Percentiles rank a stretch among this genome's conserved stretches.
Conservation (phyloP, 2,888 invertebrate species). For the Melieria crassipennis region DNA sequence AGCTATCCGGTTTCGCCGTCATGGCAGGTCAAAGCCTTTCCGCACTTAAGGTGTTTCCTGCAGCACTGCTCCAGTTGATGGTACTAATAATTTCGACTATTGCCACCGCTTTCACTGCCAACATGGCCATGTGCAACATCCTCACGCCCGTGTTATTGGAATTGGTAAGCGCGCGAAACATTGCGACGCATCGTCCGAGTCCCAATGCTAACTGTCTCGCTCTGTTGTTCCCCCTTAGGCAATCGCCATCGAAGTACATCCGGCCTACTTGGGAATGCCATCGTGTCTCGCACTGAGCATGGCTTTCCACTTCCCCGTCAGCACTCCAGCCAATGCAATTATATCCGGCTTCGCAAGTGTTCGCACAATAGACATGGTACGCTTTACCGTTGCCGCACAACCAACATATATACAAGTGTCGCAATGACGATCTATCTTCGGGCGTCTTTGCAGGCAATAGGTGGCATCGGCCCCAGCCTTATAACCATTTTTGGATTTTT, state of each 20-base stretch:
- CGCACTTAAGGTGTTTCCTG: slow-evolving; percentile 70
- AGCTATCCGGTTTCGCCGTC: slow-evolving; percentile 77
- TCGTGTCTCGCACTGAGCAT: slow-evolving; percentile 86
- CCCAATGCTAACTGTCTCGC: no score
- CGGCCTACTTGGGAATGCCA: slow-evolving; percentile 87
- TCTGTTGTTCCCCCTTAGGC: slow-evolving; percentile 68
- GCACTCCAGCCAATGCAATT: slow-evolving; percentile 94
- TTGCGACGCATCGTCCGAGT: not conserved
- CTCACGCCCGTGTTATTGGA: slow-evolving; percentile 82
- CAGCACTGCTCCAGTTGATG: slow-evolving; percentile 73
- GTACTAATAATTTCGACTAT: slow-evolving; percentile 68
- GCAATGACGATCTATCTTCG: no score
- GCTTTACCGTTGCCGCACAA: not conserved
- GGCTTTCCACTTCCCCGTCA: slow-evolving; percentile 91
- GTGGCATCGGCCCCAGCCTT: slow-evolving; percentile 77
- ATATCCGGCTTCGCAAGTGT: slow-evolving; percentile 83
- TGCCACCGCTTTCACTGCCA: slow-evolving; percentile 73
- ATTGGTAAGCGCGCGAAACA: slow-evolving; percentile 66
- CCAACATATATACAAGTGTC: not conserved
- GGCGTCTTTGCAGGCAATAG: slow-evolving; percentile 68
- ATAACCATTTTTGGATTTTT: slow-evolving; percentile 76
- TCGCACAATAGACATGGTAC: slow-evolving; percentile 79
- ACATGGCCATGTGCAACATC: slow-evolving; percentile 88
- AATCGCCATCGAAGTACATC: slow-evolving; percentile 76
- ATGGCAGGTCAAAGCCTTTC: slow-evolving; percentile 76